Percentiles rank a stretch among this genome's conserved stretches.
Conservation (phyloP, 2,888 invertebrate species). For the Pseudanteris insignis region DNA sequence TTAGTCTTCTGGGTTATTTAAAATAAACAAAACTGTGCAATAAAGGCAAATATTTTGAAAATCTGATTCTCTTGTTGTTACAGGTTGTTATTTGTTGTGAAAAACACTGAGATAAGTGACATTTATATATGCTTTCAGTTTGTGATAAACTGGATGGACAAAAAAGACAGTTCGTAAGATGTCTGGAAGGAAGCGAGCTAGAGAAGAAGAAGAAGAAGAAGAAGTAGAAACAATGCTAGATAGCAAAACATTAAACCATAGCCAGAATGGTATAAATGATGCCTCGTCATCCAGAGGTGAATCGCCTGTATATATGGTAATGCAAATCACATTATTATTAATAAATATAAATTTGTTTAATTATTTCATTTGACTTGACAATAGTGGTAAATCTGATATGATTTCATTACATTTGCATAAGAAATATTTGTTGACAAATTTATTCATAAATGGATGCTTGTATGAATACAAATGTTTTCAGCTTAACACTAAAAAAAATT, state of each 20-base stretch:
- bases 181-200: conserved; percentile 27
- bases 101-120: neutral
- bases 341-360: neutral
- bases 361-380: no score
- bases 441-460: no score
- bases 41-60: no score
- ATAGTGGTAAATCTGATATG: no score
- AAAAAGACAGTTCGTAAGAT: conserved; percentile 14
- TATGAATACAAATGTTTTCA: no score
- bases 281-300: conserved; percentile 30
- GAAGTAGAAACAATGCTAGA: conserved; percentile 15
- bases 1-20: no score
- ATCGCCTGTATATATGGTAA: conserved; percentile 27
- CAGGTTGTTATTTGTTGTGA: no score
- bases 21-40: no score
- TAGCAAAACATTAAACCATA: conserved; percentile 8
- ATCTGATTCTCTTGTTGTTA: no score
- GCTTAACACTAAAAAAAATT: no score
- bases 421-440: no score
- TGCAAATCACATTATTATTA: neutral
- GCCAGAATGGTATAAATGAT: conserved; percentile 26
- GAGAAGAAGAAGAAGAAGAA: conserved; percentile 9
- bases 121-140: conserved; percentile 11
- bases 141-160: conserved; percentile 26
- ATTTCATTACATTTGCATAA: no score